phyloP scores from a whole-genome alignment of 2,797 vertebrate species.

The Miichthys miiuy region DNA sequence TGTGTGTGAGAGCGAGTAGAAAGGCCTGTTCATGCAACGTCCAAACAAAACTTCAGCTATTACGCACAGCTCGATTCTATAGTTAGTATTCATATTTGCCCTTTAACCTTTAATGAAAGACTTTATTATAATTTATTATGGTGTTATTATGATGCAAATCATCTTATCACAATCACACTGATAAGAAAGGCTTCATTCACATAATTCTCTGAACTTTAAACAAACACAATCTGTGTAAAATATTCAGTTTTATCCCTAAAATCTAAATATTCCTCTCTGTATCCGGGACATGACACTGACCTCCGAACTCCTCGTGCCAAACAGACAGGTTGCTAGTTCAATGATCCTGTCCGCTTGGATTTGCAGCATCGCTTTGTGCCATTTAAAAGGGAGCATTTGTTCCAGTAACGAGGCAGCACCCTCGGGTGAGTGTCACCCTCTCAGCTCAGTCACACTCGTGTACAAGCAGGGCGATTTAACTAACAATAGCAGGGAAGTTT shows the following conservation, averaged over 20 bases:
- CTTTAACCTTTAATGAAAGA: neutral
- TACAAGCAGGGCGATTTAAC: neutral
- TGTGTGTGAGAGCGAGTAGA: neutral
- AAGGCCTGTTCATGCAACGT: too few relatives aligned
- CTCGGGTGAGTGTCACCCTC: constrained; percentile 21
- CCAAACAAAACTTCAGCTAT: neutral
- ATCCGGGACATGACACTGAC: neutral
- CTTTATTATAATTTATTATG: neutral
- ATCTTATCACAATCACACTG: neutral
- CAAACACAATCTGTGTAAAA: neutral
- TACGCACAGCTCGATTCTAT: neutral
- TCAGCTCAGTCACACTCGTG: neutral
- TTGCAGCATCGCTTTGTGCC: neutral
- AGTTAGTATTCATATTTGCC: too few relatives aligned
- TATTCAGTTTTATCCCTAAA: neutral
- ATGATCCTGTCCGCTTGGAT: neutral
- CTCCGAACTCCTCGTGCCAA: neutral
- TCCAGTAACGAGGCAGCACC: constrained; percentile 27
- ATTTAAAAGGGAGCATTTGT: constrained; percentile 22
- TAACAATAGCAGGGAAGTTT: constrained; percentile 10
- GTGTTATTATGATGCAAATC: neutral
- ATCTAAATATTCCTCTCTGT: neutral
- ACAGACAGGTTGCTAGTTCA: neutral
- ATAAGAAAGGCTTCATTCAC: neutral
- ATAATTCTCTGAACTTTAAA: neutral